Evolutionary conservation across 2,888 invertebrate species (phyloP), one percentile per base, ranked within the genome.

Genomic region (Apoda limacodes): DNA sequence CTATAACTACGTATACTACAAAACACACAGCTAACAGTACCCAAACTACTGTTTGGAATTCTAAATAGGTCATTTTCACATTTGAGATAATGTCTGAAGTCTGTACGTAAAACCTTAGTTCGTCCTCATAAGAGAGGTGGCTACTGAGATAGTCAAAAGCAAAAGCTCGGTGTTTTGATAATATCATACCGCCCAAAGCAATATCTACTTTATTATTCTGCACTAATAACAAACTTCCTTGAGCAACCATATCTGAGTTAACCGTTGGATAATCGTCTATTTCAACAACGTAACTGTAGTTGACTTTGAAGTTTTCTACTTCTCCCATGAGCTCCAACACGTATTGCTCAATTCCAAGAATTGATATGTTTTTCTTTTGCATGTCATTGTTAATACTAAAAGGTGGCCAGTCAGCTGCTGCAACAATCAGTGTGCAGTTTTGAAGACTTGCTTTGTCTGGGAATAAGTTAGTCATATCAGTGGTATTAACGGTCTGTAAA

Each of bases 341-440:
- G 9, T 33, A 45, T 31, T 55, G 46, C 19, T 56, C 55, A 5
- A 44, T 30, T n/a, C 55, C 55, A 2, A 26, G 10, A 2, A 24
- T 2, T 2, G 30, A 24, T n/a, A n/a, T n/a, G 4, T 22, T 20
- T 5, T 20, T 20, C 4, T 25, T 27, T 4, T 36, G 24, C 15
- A 28, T 13, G 1, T 28, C 23, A 2, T 40, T 55, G 22, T 62
- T 34, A 2, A 66, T 46, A 1, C 38, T 34, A 23, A 47, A 65
- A 0, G 70, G 72, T 7, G 68, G 65, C 45, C 60, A 55, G 25
- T 70, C 52, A 1, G 60, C 29, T 1, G 53, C 34, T 2, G 49
- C 46, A 1, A 55, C 54, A 15, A 38, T 54, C 10, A 71, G 43
- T 1, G 54, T 57, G 35, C 71, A 72, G 19, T 60, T 60, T 21